Conservation (phyloP, 2,797 vertebrate genomes). For the Nannoperca obscura region DNA sequence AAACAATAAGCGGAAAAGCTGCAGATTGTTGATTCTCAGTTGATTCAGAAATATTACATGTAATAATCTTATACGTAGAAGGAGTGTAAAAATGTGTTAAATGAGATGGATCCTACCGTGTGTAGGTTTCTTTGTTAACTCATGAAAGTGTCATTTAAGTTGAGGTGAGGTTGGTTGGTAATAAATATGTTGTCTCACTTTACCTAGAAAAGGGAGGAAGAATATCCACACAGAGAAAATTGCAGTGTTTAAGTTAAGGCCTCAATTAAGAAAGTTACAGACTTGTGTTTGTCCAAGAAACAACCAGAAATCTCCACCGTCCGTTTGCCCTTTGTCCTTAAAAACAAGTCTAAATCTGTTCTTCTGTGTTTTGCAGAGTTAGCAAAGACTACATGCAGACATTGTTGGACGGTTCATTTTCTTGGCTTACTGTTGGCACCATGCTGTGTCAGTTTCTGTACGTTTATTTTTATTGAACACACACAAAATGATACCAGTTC, state of each 20-base stretch:
- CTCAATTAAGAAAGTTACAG: neutral
- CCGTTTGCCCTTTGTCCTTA: neutral
- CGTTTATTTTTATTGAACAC: neutral
- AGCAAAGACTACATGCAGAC: neutral
- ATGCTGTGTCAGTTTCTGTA: neutral
- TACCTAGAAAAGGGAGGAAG: neutral
- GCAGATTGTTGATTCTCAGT: neutral
- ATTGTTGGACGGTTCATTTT: neutral
- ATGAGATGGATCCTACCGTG: neutral
- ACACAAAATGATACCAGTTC: neutral
- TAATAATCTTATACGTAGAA: neutral
- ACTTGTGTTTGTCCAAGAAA: neutral
- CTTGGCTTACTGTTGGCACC: neutral
- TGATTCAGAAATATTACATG: neutral
- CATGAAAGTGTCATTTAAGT: neutral
- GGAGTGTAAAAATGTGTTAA: neutral
- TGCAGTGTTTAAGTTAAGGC: neutral
- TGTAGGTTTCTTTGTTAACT: neutral
- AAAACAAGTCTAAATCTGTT: constrained; percentile 8
- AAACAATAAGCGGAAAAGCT: neutral
- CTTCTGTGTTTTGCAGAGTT: neutral
- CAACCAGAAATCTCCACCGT: neutral
- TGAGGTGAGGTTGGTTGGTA: neutral
- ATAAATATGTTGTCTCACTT: neutral
- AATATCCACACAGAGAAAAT: neutral